Evolutionary conservation across 2,888 invertebrate species (phyloP), one percentile per base, ranked within the genome.

Genomic region (Blomia tropicalis): DNA sequence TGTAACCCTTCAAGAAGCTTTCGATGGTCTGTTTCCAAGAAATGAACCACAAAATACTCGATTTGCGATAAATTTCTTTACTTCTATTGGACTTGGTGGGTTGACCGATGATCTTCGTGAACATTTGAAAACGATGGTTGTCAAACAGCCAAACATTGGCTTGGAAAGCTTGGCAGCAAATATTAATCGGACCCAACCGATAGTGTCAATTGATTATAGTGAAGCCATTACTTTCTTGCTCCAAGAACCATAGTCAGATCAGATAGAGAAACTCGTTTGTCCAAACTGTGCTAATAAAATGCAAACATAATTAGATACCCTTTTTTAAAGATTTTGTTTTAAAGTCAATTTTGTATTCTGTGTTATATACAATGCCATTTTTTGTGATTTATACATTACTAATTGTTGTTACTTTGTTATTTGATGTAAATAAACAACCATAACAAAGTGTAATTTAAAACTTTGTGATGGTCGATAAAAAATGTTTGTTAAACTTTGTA

Each of bases 61-160:
- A 70, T 98, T 98, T 76, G 87, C 96, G 0, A 96, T 98, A 58
- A 95, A 95, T 72, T 95, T 93, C 77, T 95, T 95, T 74, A 93
- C 93, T 0, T 88, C 91, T 0, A 93, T 93, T 71, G 93, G 96
- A 69, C 79, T 98, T 61, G 96, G 96, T 62, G 95, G 93, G 1
- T 77, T 98, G 1, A 98, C 96, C 2, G 62, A 64, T 29, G 66
- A 64, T 43, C 32, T 66, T 19, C 47, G 64, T 30, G 88, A 89
- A 70, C 89, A 90, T 76, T 77, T 92, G 67, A 90, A 90, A 71
- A 80, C 80, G 68, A 80, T 82, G 73, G 83, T 86, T 0, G 74
- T 74, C 67, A 68, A 68, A 25, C 65, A 67, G 11, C 66, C 67
- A 7, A 67, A 68, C 3, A 60, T 64, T 29, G 36, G 36, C 17